Evolutionary conservation across 2,888 invertebrate genomes (phyloP).

Genomic region (Campopleginae sp.): DNA sequence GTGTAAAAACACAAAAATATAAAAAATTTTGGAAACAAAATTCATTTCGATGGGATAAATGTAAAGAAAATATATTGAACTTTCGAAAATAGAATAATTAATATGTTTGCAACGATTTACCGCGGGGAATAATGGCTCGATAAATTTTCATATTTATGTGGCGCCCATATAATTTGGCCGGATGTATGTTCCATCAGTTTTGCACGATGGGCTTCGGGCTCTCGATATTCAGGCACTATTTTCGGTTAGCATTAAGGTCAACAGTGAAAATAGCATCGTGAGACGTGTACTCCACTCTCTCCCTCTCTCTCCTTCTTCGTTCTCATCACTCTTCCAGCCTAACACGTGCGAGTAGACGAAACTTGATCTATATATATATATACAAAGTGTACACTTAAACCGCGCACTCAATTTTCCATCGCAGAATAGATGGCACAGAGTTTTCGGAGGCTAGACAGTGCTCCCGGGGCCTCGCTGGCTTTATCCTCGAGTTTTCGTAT

Average conservation of each 20-base stretch:
- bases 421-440: slow-evolving; percentile 25
- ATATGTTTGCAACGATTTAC: neutral
- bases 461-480: neutral
- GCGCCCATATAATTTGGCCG: slow-evolving; percentile 3
- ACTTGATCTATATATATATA: slow-evolving; percentile 11
- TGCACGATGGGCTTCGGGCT: slow-evolving; percentile 39
- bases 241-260: slow-evolving; percentile 72
- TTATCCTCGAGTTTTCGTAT: slow-evolving; percentile 36
- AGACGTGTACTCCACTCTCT: slow-evolving; percentile 35
- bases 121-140: neutral
- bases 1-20: neutral
- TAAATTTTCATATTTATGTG: slow-evolving; percentile 1
- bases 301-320: neutral
- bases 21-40: neutral
- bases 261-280: slow-evolving; percentile 68
- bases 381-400: slow-evolving; percentile 26
- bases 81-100: too few species aligned
- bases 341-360: slow-evolving; percentile 34
- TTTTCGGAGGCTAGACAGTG: slow-evolving; percentile 4
- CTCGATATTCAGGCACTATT: slow-evolving; percentile 61
- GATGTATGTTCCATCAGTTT: slow-evolving; percentile 44
- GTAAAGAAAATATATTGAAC: neutral
- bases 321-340: slow-evolving; percentile 17
- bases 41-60: neutral
- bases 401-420: slow-evolving; percentile 44